These are phyloP conservation scores for Antechinus flavipes DNA, from an alignment of 2,113 vertebrate species.

Conservation along the genomic window DNA sequence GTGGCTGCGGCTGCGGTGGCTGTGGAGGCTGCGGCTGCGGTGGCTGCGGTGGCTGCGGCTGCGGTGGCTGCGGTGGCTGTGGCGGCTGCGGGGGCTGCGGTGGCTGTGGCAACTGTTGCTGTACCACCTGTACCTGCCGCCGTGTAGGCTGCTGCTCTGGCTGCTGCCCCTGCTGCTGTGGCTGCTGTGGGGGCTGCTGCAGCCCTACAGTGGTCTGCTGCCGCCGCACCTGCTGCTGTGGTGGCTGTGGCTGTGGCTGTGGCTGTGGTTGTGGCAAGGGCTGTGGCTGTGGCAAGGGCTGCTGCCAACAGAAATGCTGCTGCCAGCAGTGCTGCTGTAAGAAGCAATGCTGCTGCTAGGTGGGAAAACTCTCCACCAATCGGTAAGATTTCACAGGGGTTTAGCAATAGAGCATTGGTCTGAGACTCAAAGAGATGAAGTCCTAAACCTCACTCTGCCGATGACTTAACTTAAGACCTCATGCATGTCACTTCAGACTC, in stretches of 20 bases:
- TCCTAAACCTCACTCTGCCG: neutral
- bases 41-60: neutral
- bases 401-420: neutral
- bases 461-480: neutral
- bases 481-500: neutral
- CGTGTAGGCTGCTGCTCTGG: neutral
- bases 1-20: neutral
- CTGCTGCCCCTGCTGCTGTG: slow-evolving; percentile 23
- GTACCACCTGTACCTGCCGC: neutral
- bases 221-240: neutral
- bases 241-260: neutral
- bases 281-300: slow-evolving; percentile 32
- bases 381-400: neutral
- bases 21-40: neutral
- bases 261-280: neutral
- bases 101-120: neutral
- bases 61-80: neutral
- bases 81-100: neutral
- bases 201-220: neutral
- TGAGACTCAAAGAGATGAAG: neutral
- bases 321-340: slow-evolving; percentile 3
- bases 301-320: slow-evolving; percentile 13
- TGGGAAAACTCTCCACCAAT: neutral
- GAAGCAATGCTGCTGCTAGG: slow-evolving; percentile 10
- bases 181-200: neutral